Percentiles rank a stretch among this genome's conserved stretches.
phyloP scores from a whole-genome alignment of 2,888 invertebrate species.

The Petrophora chlorosata region DNA sequence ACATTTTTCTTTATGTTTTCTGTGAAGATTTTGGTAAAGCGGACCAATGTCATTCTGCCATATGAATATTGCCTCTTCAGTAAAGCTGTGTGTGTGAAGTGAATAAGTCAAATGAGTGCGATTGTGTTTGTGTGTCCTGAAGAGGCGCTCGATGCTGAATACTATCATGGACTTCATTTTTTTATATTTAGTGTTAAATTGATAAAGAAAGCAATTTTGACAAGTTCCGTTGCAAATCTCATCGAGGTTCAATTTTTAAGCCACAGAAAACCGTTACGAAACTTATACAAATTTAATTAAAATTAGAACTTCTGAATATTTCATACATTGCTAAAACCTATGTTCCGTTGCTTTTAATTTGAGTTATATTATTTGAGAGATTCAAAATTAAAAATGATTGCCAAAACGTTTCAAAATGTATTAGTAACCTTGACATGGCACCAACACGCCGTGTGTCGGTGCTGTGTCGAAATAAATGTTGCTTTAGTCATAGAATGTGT shows the following conservation, averaged over 20 bases:
- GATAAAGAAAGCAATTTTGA: slow-evolving; percentile 3
- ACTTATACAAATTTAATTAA: slow-evolving; percentile 1
- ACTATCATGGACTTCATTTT: slow-evolving; percentile 36
- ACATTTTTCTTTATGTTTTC: not conserved
- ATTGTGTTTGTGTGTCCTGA: slow-evolving; percentile 56
- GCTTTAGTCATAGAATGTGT: slow-evolving; percentile 68
- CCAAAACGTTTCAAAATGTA: slow-evolving; percentile 60
- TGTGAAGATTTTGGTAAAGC: not conserved
- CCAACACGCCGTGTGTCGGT: slow-evolving; percentile 58
- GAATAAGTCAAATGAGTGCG: slow-evolving; percentile 27
- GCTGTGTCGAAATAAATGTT: slow-evolving; percentile 67
- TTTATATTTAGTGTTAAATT: slow-evolving; percentile 10
- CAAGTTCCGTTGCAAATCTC: not conserved
- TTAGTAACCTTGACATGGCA: slow-evolving; percentile 66
- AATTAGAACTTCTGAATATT: too few species aligned
- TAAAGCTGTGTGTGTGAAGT: slow-evolving; percentile 22
- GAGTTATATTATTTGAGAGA: slow-evolving; percentile 6
- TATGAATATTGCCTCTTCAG: slow-evolving; percentile 14
- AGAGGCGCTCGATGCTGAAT: slow-evolving; percentile 63
- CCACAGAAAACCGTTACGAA: too few species aligned
- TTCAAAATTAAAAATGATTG: slow-evolving; percentile 48
- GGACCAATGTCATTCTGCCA: not conserved
- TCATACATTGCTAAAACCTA: too few species aligned
- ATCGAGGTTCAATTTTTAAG: too few species aligned
- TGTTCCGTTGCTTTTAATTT: slow-evolving; percentile 14